These are phyloP conservation scores for Sebastes miniatus DNA, from an alignment of 2,797 vertebrate genomes.

Conservation along the genomic window DNA sequence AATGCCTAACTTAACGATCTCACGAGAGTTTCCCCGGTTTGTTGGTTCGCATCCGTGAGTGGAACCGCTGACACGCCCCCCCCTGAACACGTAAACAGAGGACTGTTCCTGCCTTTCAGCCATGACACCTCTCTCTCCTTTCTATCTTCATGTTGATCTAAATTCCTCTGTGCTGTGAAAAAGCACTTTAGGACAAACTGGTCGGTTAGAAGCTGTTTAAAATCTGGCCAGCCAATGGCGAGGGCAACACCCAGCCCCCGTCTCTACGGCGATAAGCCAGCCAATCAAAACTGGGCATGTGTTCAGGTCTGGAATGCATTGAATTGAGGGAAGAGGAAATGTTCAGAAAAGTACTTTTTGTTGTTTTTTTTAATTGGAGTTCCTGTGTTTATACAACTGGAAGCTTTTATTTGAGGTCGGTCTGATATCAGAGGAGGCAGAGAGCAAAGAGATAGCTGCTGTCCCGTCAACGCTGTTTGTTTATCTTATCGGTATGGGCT, in stretches of 20 bases:
- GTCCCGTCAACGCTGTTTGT: not conserved
- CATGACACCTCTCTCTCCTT: not conserved
- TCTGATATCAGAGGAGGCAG: not conserved
- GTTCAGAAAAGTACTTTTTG: not conserved
- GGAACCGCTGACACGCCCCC: too few species aligned
- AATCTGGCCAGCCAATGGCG: not conserved
- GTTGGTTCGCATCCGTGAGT: too few species aligned
- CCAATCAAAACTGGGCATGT: constrained; percentile 9
- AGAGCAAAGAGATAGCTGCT: not conserved
- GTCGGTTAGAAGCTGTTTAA: not conserved
- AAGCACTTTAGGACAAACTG: not conserved
- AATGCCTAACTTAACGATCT: too few species aligned
- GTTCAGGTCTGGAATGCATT: not conserved
- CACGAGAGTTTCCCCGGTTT: too few species aligned
- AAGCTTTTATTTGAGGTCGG: not conserved
- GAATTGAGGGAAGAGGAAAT: not conserved
- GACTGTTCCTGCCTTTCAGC: too few species aligned
- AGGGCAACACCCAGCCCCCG: too few species aligned
- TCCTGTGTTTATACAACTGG: constrained; percentile 37
- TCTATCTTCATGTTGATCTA: not conserved
- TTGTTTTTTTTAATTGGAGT: constrained; percentile 10
- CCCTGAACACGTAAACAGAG: too few species aligned
- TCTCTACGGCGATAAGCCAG: not conserved
- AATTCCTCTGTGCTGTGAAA: not conserved
- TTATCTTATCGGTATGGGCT: not conserved